Evolutionary conservation across 1,140 invertebrate species (phyloP).

Genomic region (Nylanderia fulva): DNA sequence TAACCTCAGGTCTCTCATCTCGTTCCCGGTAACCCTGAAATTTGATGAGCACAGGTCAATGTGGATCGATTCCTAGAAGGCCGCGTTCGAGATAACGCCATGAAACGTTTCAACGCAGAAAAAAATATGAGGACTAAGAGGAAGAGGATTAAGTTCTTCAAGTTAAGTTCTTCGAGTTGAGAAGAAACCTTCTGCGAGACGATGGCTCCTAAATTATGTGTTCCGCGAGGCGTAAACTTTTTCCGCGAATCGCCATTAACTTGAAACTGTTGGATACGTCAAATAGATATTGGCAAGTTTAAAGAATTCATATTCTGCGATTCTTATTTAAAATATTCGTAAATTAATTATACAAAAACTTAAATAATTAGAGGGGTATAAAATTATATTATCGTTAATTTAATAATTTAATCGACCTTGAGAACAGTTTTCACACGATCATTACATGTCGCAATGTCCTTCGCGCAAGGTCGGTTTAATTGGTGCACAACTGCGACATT

Average conservation of each 20-base stretch:
- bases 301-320: not conserved
- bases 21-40: conserved; percentile 65
- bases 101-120: not conserved
- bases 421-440: conserved; percentile 36
- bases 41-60: conserved; percentile 46
- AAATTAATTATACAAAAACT: conserved; percentile 8
- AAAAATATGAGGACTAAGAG: not conserved
- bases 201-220: not conserved
- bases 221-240: not conserved
- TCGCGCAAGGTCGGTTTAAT: conserved; percentile 30
- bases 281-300: not conserved
- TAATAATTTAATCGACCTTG: no score
- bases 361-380: not conserved
- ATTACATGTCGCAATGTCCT: conserved; percentile 23
- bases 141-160: not conserved
- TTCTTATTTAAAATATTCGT: not conserved
- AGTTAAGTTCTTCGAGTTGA: not conserved
- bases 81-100: not conserved
- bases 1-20: conserved; percentile 72
- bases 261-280: not conserved
- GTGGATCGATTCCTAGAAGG: conserved; percentile 12
- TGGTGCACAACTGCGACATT: conserved; percentile 22
- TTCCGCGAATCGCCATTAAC: not conserved
- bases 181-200: not conserved
- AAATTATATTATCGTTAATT: conserved; percentile 31